A percentile compares a stretch with the other conserved stretches of the same genome.
Evolutionary conservation across 2,797 vertebrate species (phyloP).

Genomic region (Takifugu rubripes): DNA sequence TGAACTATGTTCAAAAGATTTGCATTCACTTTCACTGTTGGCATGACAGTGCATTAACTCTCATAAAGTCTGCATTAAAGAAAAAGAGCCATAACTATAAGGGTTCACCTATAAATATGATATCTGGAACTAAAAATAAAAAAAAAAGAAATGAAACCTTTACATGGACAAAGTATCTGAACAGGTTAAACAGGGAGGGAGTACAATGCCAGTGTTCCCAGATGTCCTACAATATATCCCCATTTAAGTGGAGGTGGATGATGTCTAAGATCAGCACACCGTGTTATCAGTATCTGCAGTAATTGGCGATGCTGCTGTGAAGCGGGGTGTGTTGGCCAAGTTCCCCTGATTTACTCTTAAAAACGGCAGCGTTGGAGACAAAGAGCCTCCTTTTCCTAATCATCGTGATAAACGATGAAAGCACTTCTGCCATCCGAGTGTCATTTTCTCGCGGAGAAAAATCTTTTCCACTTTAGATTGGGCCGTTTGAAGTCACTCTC

Average conservation of each 20-base stretch:
- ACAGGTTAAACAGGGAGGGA: constrained; percentile 3
- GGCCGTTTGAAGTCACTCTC: constrained; percentile 74
- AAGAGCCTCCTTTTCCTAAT: constrained; percentile 69
- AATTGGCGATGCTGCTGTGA: constrained; percentile 30
- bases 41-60: constrained; percentile 4
- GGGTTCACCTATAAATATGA: no score
- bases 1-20: constrained; percentile 32
- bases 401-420: constrained; percentile 70
- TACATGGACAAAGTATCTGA: neutral
- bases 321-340: constrained; percentile 36
- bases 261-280: neutral
- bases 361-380: constrained; percentile 54
- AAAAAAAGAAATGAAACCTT: neutral
- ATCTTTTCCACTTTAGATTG: constrained; percentile 66
- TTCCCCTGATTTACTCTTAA: constrained; percentile 40
- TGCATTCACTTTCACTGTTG: constrained; percentile 9
- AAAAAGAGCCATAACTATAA: neutral
- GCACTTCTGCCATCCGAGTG: constrained; percentile 56
- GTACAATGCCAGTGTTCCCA: constrained; percentile 19
- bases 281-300: constrained; percentile 29
- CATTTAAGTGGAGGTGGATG: neutral
- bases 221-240: constrained; percentile 5
- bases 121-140: neutral
- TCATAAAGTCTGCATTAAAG: neutral
- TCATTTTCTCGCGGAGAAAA: constrained; percentile 62